Evolutionary conservation across 2,888 invertebrate species (phyloP), one percentile per base, ranked within the genome.

Genomic region (Notocelia uddmanniana): DNA sequence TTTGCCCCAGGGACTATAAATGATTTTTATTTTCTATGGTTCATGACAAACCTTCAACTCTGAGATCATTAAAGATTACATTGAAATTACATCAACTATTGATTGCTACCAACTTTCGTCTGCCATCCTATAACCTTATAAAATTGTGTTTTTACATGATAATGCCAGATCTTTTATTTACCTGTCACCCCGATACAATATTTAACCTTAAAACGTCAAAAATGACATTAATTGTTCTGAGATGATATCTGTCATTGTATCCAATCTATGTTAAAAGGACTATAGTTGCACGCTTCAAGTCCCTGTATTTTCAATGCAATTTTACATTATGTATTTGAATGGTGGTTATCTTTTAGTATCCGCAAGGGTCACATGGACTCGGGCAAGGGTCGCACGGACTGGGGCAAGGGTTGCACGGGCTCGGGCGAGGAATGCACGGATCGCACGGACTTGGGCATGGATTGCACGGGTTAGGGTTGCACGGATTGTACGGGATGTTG

Each of bases 301-400:
- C 13, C 55, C 23, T 31, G 13, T 31, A 26, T 18, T 34, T 31
- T 57, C 34, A 34, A 34, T 64, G 37, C 37, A 37, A 54, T 68
- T 68, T 31, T 18, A n/a, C n/a, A 37, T 58, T 18, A 50, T 52
- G 63, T 31, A 19, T 58, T 31, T 19, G 6, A 50, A 18, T 9
- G 6, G 5, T 41, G 5, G 6, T 18, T 13, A 18, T 5, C 0
- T 6, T 21, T 55, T 55, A 55, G n/a, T 55, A 55, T 9, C 26
- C 55, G 55, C 55, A 55, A n/a, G 64, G 64, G 59, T 58, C 34
- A 9, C 68, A 63, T n/a, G 63, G 62, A 26, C 13, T 13, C 50
- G 19, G n/a, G 50, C 18, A 50, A 0, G 63, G 67, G 26, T 66
- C 6, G 26, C 45, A 55, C 3, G 55, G 55, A 15, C 3, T 45